Conservation (phyloP, 2,888 invertebrate genomes). For the Corythucha ciliata region DNA sequence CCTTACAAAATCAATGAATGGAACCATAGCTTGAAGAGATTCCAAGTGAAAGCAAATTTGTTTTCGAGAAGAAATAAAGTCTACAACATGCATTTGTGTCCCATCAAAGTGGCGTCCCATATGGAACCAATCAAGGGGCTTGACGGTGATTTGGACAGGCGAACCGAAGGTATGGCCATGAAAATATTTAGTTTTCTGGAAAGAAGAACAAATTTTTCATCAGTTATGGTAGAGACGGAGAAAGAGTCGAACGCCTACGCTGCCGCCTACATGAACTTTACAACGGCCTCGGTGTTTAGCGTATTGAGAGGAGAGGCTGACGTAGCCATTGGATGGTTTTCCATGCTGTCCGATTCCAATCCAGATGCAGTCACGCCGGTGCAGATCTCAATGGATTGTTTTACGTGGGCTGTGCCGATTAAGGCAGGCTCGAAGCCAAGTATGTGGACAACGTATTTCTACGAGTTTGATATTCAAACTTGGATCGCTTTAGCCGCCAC, state of each 20-base stretch:
- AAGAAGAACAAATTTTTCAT: constrained; percentile 23
- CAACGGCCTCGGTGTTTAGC: constrained; percentile 14
- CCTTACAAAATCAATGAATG: constrained; percentile 32
- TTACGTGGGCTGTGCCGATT: constrained; percentile 37
- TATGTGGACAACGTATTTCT: constrained; percentile 35
- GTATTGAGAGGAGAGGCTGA: constrained; percentile 29
- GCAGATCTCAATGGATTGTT: constrained; percentile 36
- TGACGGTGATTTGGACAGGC: neutral
- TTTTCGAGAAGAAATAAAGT: constrained; percentile 29
- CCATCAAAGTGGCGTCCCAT: constrained; percentile 21
- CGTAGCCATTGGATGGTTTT: constrained; percentile 36
- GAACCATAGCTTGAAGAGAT: constrained; percentile 16
- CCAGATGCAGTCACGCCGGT: constrained; percentile 31
- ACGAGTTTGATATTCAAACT: constrained; percentile 32
- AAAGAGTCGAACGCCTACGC: constrained; percentile 20
- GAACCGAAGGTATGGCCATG: neutral
- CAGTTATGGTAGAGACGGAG: constrained; percentile 16
- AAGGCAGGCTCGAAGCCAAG: constrained; percentile 35
- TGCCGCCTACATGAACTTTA: constrained; percentile 25
- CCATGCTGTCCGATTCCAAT: constrained; percentile 33
- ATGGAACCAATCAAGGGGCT: neutral
- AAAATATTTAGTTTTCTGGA: constrained; percentile 22
- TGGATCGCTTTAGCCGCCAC: constrained; percentile 35
- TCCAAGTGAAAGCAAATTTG: constrained; percentile 25
- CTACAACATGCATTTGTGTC: constrained; percentile 33